Evolutionary conservation across 2,113 vertebrate species (phyloP), one percentile per base, ranked within the genome.

Genomic region (Microcebus tavaratra): DNA sequence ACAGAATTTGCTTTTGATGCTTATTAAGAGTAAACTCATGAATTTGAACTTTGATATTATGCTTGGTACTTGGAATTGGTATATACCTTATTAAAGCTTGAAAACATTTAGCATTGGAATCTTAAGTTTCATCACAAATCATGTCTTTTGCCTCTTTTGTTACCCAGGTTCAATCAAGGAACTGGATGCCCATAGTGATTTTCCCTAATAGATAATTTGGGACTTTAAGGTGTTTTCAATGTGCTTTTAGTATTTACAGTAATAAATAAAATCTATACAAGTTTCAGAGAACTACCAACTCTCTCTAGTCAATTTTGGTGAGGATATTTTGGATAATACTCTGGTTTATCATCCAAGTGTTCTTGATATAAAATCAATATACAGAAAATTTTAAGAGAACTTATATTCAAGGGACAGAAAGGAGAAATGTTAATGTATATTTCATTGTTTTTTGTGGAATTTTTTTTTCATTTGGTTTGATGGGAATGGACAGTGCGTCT

Each of bases 251-350:
- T 94, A 90, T 93, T 92, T 92, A 92, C 10, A 73, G 53, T 94
- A 97, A 96, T 96, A 84, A 97, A 97, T 96, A 97, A 97, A 98
- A 95, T 94, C 93, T 91, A 92, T 80, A 96, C 75, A 93, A 76
- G 93, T 97, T 98, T 98, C 97, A 98, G 97, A 98, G 97, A 98
- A 97, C 90, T 96, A 95, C 75, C 96, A 97, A 93, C 91, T 98
- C 97, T 96, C 96, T 96, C 73, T 94, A 96, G 87, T 97, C 94
- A 97, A 96, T 96, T 96, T 94, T 97, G 86, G 91, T 92, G 90
- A 94, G 89, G 27, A 88, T 86, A 36, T 88, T 96, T 94, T 96
- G 48, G 65, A 63, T 76, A 95, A 55, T 88, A 96, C 63, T 88
- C 50, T 96, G 75, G 53, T 73, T 96, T 95, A 85, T 93, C 73